A percentile compares a stretch with the other conserved stretches of the same genome.
These are phyloP conservation scores for Nothoprocta pentlandii DNA, from an alignment of 2,113 vertebrate genomes.

Conservation along the genomic window DNA sequence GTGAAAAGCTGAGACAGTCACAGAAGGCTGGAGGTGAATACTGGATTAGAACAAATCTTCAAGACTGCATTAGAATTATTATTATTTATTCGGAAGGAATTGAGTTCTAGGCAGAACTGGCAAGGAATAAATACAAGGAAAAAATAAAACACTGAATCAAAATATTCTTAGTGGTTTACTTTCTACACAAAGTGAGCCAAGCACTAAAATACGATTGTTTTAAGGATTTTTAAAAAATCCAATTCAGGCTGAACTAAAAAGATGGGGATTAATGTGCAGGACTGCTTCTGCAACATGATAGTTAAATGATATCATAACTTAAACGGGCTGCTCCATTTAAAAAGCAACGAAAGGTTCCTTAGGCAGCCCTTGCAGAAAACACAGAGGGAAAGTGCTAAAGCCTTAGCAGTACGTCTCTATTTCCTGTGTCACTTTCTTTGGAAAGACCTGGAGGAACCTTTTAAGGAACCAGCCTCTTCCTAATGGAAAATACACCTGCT, in stretches of 20 bases:
- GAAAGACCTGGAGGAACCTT: background rate
- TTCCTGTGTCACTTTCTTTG: background rate
- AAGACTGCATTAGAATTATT: background rate
- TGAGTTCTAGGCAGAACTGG: background rate
- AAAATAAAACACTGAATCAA: background rate
- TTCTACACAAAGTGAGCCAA: background rate
- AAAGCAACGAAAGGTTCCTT: background rate
- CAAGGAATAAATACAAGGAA: constrained; percentile 11
- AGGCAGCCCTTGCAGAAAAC: background rate
- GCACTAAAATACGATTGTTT: background rate
- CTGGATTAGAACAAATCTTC: background rate
- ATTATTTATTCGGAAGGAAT: background rate
- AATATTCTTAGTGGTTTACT: background rate
- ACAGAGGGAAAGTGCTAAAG: background rate
- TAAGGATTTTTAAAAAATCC: constrained; percentile 29
- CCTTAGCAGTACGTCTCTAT: background rate
- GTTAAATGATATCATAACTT: background rate
- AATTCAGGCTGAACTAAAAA: constrained; percentile 33
- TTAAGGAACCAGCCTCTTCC: background rate
- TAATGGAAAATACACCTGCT: background rate
- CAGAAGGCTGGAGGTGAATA: background rate
- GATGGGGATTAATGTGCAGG: background rate
- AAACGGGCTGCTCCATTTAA: background rate
- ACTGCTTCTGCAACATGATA: background rate
- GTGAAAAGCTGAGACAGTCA: background rate